These are phyloP conservation scores for Macrobrachium nipponense DNA, from an alignment of 1,140 invertebrate species.

Conservation along the genomic window DNA sequence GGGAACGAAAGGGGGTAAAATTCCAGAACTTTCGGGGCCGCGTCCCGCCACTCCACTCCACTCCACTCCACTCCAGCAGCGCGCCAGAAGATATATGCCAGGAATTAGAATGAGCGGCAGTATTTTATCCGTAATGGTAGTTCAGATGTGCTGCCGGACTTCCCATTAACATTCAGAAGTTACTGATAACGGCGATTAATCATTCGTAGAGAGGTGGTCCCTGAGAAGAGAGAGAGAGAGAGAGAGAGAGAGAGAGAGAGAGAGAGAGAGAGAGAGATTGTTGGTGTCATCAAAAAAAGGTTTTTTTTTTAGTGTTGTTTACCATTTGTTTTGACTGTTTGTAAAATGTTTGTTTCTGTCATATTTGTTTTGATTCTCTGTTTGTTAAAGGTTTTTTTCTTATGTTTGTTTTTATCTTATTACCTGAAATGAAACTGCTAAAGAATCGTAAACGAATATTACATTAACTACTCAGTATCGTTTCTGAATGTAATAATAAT, in stretches of 20 bases:
- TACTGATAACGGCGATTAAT: slow-evolving; percentile 51
- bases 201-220: slow-evolving; percentile 14
- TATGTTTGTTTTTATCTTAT: too few species aligned
- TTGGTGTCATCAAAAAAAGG: neutral
- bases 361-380: too few species aligned
- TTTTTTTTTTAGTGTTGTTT: too few species aligned
- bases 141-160: slow-evolving; percentile 42
- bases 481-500: too few species aligned
- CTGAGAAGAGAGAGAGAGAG: neutral
- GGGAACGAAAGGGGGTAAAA: neutral
- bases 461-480: too few species aligned
- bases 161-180: slow-evolving; percentile 52
- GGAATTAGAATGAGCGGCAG: slow-evolving; percentile 39
- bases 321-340: neutral
- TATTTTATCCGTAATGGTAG: slow-evolving; percentile 51
- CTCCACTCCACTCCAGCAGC: slow-evolving; percentile 22
- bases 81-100: slow-evolving; percentile 40
- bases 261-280: slow-evolving; percentile 25
- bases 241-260: slow-evolving; percentile 10
- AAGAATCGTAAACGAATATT: too few species aligned
- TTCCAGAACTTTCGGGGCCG: neutral
- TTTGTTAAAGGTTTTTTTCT: too few species aligned
- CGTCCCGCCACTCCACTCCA: slow-evolving; percentile 12
- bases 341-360: neutral
- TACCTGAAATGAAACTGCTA: too few species aligned